These are phyloP conservation scores for Notospermus geniculatus DNA, from an alignment of 1,140 invertebrate species.

Conservation along the genomic window DNA sequence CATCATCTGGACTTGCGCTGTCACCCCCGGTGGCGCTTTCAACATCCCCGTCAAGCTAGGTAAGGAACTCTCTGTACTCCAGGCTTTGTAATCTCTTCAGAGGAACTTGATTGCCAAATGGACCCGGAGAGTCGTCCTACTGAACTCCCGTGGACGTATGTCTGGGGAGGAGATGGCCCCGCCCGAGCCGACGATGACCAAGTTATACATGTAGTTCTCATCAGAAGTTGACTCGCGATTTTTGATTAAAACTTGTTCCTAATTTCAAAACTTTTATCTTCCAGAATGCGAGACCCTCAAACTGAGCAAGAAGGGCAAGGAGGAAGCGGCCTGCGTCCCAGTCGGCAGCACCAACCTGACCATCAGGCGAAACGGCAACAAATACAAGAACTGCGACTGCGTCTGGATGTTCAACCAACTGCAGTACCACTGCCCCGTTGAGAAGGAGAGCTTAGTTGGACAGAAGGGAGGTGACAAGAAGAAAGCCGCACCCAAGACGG, in stretches of 20 bases:
- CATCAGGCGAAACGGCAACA: constrained; percentile 1
- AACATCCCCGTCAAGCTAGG: constrained; percentile 8
- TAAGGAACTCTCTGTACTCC: not conserved
- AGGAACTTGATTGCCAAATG: no score
- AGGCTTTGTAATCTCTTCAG: no score
- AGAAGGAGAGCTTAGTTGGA: not conserved
- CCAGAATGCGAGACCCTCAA: constrained; percentile 8
- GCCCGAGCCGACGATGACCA: no score
- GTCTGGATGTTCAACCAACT: constrained; percentile 10
- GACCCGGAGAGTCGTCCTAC: no score
- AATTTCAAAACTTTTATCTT: no score
- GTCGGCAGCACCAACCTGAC: constrained; percentile 4
- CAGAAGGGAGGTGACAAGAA: not conserved
- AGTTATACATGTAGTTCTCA: no score
- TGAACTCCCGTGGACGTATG: no score
- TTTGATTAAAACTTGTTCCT: not conserved
- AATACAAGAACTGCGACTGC: constrained; percentile 9
- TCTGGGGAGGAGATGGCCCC: no score
- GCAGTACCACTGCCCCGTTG: constrained; percentile 6
- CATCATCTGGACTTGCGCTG: constrained; percentile 7
- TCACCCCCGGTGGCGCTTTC: constrained; percentile 8
- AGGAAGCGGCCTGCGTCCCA: not conserved
- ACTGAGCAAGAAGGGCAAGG: constrained; percentile 4
- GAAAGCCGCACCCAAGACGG: no score
- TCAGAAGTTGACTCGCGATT: not conserved